Evolutionary conservation across 2,113 vertebrate species (phyloP), one percentile per base, ranked within the genome.

Genomic region (Caranx melampygus): DNA sequence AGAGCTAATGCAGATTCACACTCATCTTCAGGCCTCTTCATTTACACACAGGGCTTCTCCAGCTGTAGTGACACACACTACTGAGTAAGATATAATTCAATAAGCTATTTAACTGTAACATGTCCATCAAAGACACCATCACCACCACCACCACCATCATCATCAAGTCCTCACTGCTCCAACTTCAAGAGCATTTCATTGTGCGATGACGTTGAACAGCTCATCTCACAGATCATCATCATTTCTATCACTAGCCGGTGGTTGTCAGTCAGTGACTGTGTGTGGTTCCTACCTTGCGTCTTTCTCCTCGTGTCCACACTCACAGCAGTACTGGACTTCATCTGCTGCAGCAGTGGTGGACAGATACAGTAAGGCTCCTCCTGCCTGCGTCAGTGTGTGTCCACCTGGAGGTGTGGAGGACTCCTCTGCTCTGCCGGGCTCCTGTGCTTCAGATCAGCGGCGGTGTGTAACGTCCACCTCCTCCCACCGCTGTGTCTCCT

Each of bases 401-500:
- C 76, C 68, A 76, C 66, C 76, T 65, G 79, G 45, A 63, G 31
- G 63, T 58, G 60, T 35, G 55, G 34, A 49, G 40, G 61, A 20
- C n/a, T 62, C 51, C 18, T 31, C 26, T 26, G 26, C 26, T 26
- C 37, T 65, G 47, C 49, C 21, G 3, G 26, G 42, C 44, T 33
- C 14, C 77, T 18, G 59, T 18, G 18, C 59, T 40, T 16, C 40
- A 20, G 63, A 33, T 86, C 75, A 55, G 78, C 16, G 40, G 69
- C 1, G 26, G 26, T 26, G 26, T 33, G 42, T 35, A 33, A 42
- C 18, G 69, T 70, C 72, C 26, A 26, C 26, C 60, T 54, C 44
- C 78, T 34, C 72, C 75, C 80, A 81, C 72, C 57, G 64, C 65
- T 52, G 75, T 81, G 66, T 79, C 78, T 84, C 72, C 21, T 26